A percentile compares a stretch with the other conserved stretches of the same genome.
Conservation (phyloP, 2,888 invertebrate genomes). For the Amblyjoppa proteus region DNA sequence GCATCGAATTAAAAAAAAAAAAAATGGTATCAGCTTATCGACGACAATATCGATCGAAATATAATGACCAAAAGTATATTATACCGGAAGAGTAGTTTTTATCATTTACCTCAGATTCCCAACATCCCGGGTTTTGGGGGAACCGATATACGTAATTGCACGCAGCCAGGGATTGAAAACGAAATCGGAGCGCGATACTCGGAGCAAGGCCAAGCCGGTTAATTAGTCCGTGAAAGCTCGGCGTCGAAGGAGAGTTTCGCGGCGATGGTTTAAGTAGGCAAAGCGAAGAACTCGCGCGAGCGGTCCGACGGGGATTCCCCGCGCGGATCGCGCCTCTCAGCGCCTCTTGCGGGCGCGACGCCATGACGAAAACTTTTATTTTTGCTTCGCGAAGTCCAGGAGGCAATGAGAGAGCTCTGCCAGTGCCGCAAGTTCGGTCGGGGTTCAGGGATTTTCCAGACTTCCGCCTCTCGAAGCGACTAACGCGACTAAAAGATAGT, state of each 20-base stretch:
- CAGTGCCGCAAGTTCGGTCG: constrained; percentile 24
- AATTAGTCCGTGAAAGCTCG: constrained; percentile 64
- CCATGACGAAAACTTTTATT: constrained; percentile 52
- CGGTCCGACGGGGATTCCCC: constrained; percentile 3
- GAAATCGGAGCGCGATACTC: constrained; percentile 42
- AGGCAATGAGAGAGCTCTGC: constrained; percentile 38
- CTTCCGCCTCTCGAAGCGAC: constrained; percentile 62
- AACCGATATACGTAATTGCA: background rate
- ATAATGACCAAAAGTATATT: no score
- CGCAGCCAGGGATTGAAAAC: background rate
- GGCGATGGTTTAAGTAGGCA: background rate
- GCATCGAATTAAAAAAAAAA: no score
- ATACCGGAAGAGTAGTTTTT: no score
- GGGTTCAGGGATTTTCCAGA: constrained; percentile 62
- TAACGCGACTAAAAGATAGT: constrained; percentile 69
- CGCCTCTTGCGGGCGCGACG: constrained; percentile 32
- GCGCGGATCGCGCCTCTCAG: constrained; percentile 26
- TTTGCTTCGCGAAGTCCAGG: constrained; percentile 1
- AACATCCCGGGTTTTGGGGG: background rate
- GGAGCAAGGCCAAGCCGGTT: constrained; percentile 59
- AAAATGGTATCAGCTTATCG: no score
- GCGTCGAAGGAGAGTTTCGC: constrained; percentile 26
- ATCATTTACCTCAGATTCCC: background rate
- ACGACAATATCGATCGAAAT: no score
- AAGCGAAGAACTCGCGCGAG: background rate